Evolutionary conservation across 2,797 vertebrate genomes (phyloP).

Genomic region (Propithecus perrieri): DNA sequence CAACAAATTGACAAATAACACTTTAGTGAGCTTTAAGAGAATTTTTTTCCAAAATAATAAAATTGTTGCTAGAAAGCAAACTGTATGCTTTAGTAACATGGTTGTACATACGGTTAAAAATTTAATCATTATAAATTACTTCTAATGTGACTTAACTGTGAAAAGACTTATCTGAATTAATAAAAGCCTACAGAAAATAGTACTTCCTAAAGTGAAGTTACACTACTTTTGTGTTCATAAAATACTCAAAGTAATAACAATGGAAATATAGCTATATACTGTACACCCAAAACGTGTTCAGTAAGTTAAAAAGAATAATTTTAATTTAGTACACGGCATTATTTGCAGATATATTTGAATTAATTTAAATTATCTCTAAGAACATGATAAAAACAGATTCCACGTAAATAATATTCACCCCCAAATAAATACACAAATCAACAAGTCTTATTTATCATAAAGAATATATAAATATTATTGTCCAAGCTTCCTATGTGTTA

Average conservation of each 20-base stretch:
- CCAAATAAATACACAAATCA: background rate
- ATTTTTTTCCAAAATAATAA: background rate
- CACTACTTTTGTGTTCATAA: background rate
- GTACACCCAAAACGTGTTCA: background rate
- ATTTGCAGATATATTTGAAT: background rate
- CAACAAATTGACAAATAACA: slow-evolving; percentile 29
- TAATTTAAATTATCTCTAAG: background rate
- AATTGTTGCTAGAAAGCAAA: slow-evolving; percentile 30
- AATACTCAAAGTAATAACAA: background rate
- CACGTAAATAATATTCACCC: background rate
- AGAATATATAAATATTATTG: background rate
- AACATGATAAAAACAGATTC: background rate
- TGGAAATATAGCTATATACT: background rate
- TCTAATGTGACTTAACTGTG: background rate
- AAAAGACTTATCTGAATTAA: background rate
- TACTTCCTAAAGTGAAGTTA: background rate
- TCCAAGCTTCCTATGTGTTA: background rate
- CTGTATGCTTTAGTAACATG: background rate
- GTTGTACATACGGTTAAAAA: background rate
- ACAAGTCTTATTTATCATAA: background rate
- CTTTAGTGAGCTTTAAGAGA: background rate
- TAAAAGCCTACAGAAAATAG: background rate
- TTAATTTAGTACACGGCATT: background rate
- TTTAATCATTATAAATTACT: background rate
- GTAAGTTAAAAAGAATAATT: background rate